Base-by-base conservation (phyloP, 2,888 invertebrate genomes). In the Melinaea marsaeus region DNA sequence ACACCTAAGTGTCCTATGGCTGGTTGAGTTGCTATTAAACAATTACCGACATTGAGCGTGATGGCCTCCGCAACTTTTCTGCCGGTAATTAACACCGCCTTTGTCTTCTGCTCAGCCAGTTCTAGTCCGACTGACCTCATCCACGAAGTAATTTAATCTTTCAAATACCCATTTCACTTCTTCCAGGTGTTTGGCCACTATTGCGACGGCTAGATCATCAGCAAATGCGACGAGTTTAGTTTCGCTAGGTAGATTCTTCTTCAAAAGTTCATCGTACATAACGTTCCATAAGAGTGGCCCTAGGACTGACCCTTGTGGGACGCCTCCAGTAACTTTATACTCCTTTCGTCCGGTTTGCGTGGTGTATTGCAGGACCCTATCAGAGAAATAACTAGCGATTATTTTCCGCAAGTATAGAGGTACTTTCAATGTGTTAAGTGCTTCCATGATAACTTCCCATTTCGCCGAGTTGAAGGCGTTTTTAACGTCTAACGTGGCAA, bases 381-480 rank as follows among this genome's bases (percentile, higher is more conserved):
- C n/a, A n/a, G n/a, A n/a, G n/a, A n/a, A n/a, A n/a, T n/a, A n/a
- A n/a, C n/a, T n/a, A n/a, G n/a, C n/a, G n/a, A 35, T 6, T 5
- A 35, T 35, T 5, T 35, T 0, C 5, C 35, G 35, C 6, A 35
- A 35, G 6, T 35, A 35, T 35, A 35, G 4, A 5, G 35, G 35
- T 35, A 35, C 6, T 5, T 35, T 35, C 35, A 35, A 35, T 35
- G 6, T 0, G 35, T 6, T 35, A 35, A 37, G 4, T 34, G 13
- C 59, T 35, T 35, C 5, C 37, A 2, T 60, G 5, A 55, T 55
- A 11, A 55, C 55, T 32, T 32, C 32, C 54, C 54, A 54, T 22
- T 22, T 13, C 55, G 60, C 63, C 2, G 60, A 63, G n/a, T 63
- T 63, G n/a, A 63, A 63, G 11, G 63, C 60, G 51, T 63, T 63